Conservation (phyloP, 1,140 invertebrate species). For the Teleopsis dalmanni region DNA sequence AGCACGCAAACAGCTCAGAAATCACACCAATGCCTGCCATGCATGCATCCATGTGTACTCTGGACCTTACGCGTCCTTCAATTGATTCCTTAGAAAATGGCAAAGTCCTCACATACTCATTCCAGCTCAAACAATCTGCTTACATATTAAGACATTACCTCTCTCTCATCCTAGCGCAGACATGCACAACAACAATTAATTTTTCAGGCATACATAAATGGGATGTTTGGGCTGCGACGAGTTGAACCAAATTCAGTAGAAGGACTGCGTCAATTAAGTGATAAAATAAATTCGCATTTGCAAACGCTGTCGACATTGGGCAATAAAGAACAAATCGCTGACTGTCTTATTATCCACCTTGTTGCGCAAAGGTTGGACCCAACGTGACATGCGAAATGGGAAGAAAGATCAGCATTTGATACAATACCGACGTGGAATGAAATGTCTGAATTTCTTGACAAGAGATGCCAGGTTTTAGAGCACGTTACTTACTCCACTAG, state of each 20-base stretch:
- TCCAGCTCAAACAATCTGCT: too few species aligned
- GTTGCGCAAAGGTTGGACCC: neutral
- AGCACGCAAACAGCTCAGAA: too few species aligned
- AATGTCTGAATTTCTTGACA: neutral
- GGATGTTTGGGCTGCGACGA: neutral
- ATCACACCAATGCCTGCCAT: too few species aligned
- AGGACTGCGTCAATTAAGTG: neutral
- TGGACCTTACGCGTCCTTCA: too few species aligned
- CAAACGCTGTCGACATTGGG: neutral
- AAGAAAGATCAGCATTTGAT: neutral
- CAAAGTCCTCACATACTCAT: too few species aligned
- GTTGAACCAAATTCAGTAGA: neutral
- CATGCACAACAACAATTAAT: neutral
- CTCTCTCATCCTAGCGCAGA: too few species aligned
- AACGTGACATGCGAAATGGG: neutral
- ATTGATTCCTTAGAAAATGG: too few species aligned
- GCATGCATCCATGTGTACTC: too few species aligned
- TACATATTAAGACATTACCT: too few species aligned
- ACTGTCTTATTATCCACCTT: neutral
- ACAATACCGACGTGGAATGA: neutral
- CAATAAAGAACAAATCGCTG: neutral
- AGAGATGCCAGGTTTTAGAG: neutral
- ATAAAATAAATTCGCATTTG: neutral
- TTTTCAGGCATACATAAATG: neutral
- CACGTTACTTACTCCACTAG: neutral